Evolutionary conservation across 37 sponge, comb jelly and placozoan species (phyloP), one percentile per base, ranked within the genome.

Genomic region (Halichondria panicea): DNA sequence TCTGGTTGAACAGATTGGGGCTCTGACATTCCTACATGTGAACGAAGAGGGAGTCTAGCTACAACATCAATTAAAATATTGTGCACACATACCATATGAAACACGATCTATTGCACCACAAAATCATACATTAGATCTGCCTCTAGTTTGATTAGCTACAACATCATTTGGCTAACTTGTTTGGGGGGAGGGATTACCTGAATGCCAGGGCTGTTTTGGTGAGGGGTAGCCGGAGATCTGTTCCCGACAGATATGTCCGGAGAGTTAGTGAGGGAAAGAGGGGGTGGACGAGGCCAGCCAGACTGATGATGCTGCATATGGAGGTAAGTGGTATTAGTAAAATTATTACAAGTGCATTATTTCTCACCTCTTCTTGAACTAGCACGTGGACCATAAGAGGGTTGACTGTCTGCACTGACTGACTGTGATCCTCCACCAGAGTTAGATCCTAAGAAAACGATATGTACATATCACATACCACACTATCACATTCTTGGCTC

Each of bases 361-460:
- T 6, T 24, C 66, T 44, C 38, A 62, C 81, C 60, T 81, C 53
- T 11, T 81, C 72, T 32, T 44, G 60, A 19, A 75, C 63, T 1
- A 69, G 28, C 38, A 84, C 77, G 22, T 84, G 77, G 28, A 84
- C 76, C 77, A 70, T 52, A 34, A 84, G 76, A 1, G 84, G 84
- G 52, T 84, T 84, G 30, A 84, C 77, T 11, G 45, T 68, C 55
- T 76, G 76, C 15, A 45, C 28, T 1, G 43, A 2, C 53, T 69
- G 59, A 9, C 69, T 41, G 15, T 45, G 24, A 40, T 84, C 84
- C 39, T 84, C 84, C 58, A 65, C 35, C 63, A 84, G 61, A 1
- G 61, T 71, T 45, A 84, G 64, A 41, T 70, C 84, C 77, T 84
- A 43, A 31, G 15, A 15, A 13, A 59, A 59, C 22, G 27, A 48